Conservation (phyloP, 2,797 vertebrate species). For the Hydrocynus forskahlii region DNA sequence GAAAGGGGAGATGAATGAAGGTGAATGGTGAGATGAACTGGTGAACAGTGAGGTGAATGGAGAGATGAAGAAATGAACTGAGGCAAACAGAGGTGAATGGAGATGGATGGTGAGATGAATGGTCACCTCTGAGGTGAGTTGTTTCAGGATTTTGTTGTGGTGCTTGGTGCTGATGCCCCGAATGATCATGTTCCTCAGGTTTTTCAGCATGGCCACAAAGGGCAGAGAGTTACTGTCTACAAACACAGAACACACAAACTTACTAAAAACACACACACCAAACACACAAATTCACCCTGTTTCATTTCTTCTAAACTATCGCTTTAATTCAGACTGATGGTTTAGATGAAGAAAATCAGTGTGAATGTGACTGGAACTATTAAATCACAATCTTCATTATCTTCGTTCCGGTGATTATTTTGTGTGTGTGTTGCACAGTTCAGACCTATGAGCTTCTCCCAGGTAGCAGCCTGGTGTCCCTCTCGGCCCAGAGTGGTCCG, state of each 20-base stretch:
- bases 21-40: neutral
- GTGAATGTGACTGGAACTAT: too few relatives aligned
- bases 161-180: constrained; percentile 81
- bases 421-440: neutral
- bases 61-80: neutral
- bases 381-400: too few relatives aligned
- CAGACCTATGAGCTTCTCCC: constrained; percentile 88
- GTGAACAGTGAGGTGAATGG: neutral
- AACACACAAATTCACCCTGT: too few relatives aligned
- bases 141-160: constrained; percentile 79
- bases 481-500: constrained; percentile 79
- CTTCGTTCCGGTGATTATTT: too few relatives aligned
- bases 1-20: too few relatives aligned
- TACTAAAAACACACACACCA: neutral
- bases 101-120: neutral
- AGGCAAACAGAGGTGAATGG: neutral
- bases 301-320: too few relatives aligned
- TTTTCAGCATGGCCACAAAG: constrained; percentile 92
- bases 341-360: too few relatives aligned
- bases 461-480: constrained; percentile 83
- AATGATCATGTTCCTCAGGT: constrained; percentile 85
- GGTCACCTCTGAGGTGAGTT: constrained; percentile 80
- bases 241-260: constrained; percentile 11
- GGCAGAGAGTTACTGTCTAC: constrained; percentile 84
- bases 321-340: too few relatives aligned